Percentiles rank a stretch among this genome's conserved stretches.
These are phyloP conservation scores for Psittacara wagleri DNA, from an alignment of 2,113 vertebrate genomes.

Conservation along the genomic window DNA sequence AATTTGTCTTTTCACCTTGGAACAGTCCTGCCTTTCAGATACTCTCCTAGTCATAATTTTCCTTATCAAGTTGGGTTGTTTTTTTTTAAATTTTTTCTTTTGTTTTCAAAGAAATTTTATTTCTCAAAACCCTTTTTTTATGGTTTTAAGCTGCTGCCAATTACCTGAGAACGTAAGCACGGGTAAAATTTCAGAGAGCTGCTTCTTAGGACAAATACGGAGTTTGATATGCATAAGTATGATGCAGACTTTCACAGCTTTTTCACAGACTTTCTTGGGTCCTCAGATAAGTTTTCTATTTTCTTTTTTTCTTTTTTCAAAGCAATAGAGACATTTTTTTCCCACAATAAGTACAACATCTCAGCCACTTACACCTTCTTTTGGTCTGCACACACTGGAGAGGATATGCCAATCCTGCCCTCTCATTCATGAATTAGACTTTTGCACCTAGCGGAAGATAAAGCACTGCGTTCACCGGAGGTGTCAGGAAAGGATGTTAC, in stretches of 20 bases:
- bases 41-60: neutral
- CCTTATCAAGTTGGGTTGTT: neutral
- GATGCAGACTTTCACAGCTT: neutral
- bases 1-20: neutral
- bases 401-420: neutral
- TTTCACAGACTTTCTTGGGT: neutral
- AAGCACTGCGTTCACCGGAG: neutral
- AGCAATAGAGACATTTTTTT: neutral
- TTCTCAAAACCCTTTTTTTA: neutral
- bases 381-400: neutral
- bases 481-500: neutral
- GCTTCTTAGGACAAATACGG: neutral
- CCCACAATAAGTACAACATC: neutral
- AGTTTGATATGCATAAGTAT: neutral
- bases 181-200: neutral
- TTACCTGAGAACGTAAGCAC: neutral
- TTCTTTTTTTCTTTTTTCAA: too few relatives aligned
- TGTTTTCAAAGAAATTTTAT: neutral
- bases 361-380: neutral
- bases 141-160: neutral
- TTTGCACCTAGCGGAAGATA: neutral
- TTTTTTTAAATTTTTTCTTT: neutral
- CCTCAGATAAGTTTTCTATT: neutral
- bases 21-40: neutral
- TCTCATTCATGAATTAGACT: neutral